A percentile compares a stretch with the other conserved stretches of the same genome.
Conservation (phyloP, 1,140 invertebrate genomes). For the Drosophila takahashii region DNA sequence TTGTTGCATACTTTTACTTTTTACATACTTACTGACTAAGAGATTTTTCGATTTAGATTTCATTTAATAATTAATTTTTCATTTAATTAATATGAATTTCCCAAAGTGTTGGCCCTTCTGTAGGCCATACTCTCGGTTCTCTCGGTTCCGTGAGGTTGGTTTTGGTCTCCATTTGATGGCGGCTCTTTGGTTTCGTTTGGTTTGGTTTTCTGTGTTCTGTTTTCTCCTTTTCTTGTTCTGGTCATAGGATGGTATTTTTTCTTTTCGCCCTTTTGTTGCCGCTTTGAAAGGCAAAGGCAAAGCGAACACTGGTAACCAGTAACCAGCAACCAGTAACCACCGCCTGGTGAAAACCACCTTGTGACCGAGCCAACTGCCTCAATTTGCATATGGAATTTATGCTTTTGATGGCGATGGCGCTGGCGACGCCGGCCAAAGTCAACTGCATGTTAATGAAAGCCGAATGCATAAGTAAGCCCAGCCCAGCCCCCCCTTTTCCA, state of each 20-base stretch:
- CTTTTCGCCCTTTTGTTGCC: constrained; percentile 10
- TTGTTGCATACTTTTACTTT: no score
- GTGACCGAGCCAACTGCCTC: constrained; percentile 15
- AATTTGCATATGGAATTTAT: constrained; percentile 82
- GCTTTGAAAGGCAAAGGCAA: constrained; percentile 18
- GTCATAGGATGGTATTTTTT: neutral
- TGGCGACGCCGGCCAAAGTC: constrained; percentile 46
- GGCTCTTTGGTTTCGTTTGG: constrained; percentile 20
- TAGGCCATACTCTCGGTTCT: constrained; percentile 22
- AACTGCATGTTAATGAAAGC: constrained; percentile 80
- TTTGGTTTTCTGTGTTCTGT: constrained; percentile 7
- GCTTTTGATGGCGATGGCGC: constrained; percentile 75
- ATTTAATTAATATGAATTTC: neutral
- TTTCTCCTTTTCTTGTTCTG: constrained; percentile 5
- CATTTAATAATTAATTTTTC: neutral
- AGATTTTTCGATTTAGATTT: no score
- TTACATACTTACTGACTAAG: no score
- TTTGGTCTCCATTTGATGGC: constrained; percentile 45
- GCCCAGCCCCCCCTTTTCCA: neutral
- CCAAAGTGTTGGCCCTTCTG: neutral
- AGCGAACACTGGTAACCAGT: neutral
- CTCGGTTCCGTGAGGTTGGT: constrained; percentile 2
- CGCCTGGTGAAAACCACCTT: constrained; percentile 7
- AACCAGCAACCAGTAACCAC: constrained; percentile 5
- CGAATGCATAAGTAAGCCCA: constrained; percentile 60